phyloP scores from a whole-genome alignment of 2,888 invertebrate species.

The Xiphydria camelus region DNA sequence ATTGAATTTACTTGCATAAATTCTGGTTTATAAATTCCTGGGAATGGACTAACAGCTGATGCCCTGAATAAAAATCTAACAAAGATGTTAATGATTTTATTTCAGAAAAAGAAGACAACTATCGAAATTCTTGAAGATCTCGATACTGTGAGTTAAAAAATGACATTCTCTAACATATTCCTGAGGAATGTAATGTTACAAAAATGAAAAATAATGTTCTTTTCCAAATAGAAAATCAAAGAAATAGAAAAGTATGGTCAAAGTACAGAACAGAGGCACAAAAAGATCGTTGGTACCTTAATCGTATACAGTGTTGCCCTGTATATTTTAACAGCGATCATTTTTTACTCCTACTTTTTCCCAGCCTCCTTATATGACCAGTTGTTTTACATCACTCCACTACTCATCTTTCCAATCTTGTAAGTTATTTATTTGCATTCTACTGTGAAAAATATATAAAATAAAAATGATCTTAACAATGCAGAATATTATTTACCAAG shows the following conservation, averaged over 20 bases:
- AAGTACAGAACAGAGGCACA: conserved; percentile 79
- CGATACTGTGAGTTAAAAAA: conserved; percentile 61
- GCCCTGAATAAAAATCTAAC: too few relatives aligned
- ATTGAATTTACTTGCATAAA: background rate
- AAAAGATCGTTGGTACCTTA: conserved; percentile 79
- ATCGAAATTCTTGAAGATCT: conserved; percentile 69
- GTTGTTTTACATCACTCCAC: conserved; percentile 75
- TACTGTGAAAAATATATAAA: conserved; percentile 9
- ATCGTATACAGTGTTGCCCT: conserved; percentile 71
- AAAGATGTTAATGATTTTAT: conserved; percentile 21
- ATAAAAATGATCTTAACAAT: conserved; percentile 35
- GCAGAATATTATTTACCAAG: conserved; percentile 78
- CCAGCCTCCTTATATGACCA: conserved; percentile 75
- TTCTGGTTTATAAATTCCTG: background rate
- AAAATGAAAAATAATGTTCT: conserved; percentile 13
- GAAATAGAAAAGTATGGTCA: conserved; percentile 79
- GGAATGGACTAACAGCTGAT: too few relatives aligned
- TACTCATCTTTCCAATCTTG: conserved; percentile 82
- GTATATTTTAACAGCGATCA: conserved; percentile 71
- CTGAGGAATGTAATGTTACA: background rate
- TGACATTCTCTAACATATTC: background rate
- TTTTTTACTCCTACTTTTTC: conserved; percentile 81
- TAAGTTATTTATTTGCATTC: conserved; percentile 62
- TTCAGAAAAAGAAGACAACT: conserved; percentile 64
- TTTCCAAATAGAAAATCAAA: conserved; percentile 67